These are phyloP conservation scores for Halcyon smyrnensis DNA, from an alignment of 2,797 vertebrate genomes.

Conservation along the genomic window DNA sequence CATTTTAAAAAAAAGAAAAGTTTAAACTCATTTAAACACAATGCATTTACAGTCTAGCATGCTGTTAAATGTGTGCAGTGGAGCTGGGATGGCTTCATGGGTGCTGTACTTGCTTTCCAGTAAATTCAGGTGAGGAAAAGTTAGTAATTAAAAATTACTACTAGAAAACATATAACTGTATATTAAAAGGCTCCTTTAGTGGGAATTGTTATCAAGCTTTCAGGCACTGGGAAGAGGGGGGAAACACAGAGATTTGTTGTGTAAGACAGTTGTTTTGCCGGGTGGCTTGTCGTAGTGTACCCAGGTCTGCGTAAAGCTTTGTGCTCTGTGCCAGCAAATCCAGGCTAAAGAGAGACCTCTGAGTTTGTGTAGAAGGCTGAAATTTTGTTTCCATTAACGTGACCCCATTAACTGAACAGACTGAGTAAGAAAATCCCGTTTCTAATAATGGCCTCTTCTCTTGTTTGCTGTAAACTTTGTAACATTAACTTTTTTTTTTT, in stretches of 20 bases:
- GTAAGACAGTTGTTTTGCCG: neutral
- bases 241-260: neutral
- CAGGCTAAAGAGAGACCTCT: neutral
- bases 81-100: slow-evolving; percentile 8
- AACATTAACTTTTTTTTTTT: slow-evolving; percentile 56
- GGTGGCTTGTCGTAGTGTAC: neutral
- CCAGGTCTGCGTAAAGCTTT: neutral
- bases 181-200: neutral
- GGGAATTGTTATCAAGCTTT: slow-evolving; percentile 10
- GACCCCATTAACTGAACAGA: slow-evolving; percentile 26
- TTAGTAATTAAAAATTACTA: slow-evolving; percentile 18
- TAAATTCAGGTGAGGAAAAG: slow-evolving; percentile 4
- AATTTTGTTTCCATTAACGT: neutral
- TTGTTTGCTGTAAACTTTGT: slow-evolving; percentile 51
- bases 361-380: neutral
- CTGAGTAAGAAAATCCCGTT: neutral
- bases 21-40: slow-evolving; percentile 8
- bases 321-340: neutral
- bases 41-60: neutral
- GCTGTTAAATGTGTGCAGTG: slow-evolving; percentile 6
- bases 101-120: slow-evolving; percentile 16
- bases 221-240: neutral
- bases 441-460: slow-evolving; percentile 36
- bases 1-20: neutral
- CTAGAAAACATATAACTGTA: neutral